Conservation (phyloP, 2,888 invertebrate genomes). For the Clistopyga incitator region DNA sequence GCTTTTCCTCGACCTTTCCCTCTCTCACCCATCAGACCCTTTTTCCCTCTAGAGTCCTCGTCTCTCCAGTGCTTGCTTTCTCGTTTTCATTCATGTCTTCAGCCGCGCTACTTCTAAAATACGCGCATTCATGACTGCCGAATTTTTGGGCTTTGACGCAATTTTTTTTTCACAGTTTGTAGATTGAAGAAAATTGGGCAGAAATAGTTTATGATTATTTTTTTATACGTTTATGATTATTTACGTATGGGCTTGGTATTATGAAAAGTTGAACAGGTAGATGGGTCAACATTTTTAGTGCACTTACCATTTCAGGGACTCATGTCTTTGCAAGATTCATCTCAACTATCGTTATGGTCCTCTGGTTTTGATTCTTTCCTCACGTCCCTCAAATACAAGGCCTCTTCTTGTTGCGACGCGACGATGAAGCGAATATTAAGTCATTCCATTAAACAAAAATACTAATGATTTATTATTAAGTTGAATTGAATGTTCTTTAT, state of each 20-base stretch:
- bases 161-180: background rate
- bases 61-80: constrained; percentile 13
- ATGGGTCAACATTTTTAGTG: background rate
- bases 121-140: constrained; percentile 1
- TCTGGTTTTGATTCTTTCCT: background rate
- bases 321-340: background rate
- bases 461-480: too few relatives aligned
- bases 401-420: background rate
- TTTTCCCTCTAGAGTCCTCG: constrained; percentile 4
- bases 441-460: too few relatives aligned
- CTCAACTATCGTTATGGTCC: background rate
- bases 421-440: too few relatives aligned
- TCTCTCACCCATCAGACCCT: constrained; percentile 8
- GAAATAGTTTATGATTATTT: background rate
- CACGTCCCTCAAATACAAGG: background rate
- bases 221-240: background rate
- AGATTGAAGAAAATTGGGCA: background rate
- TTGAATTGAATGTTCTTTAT: too few relatives aligned
- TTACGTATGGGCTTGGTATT: background rate
- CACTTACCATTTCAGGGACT: background rate
- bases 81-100: constrained; percentile 34
- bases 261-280: background rate
- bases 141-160: background rate
- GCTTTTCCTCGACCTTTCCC: constrained; percentile 11
- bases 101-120: background rate